Base-by-base conservation (phyloP, 2,797 vertebrate genomes). In the Argentina silus region DNA sequence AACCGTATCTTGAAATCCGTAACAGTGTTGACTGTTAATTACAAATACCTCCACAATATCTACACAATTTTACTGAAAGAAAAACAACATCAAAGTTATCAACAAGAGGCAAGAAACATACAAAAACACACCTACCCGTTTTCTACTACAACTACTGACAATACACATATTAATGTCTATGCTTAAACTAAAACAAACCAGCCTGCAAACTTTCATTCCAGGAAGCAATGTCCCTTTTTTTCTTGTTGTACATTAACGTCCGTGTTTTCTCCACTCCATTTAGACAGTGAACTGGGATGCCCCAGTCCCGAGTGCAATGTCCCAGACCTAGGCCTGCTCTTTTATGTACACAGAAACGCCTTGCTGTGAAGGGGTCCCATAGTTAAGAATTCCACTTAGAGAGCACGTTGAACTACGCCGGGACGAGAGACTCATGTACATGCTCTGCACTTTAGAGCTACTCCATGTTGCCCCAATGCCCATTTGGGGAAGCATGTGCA, bases 381-480 rank as follows among this genome's bases (percentile, higher is more conserved):
- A 93, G 90, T 93, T 91, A 91, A 90, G 84, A 93, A 93, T 93
- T 92, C 88, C 93, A 94, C 93, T 94, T 94, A 93, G 89, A 90
- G 87, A 84, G 84, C 80, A 71, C 66, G 78, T 50, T 84, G 82
- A 84, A 86, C 77, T 89, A 72, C 74, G 78, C 66, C 67, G 80
- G 79, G 73, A 86, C 88, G 36, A 69, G 23, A 83, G 78, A 85
- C 80, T 90, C 90, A 78, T 93, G 89, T 93, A 90, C 68, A 74
- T 72, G 72, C 76, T 77, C 74, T 72, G 53, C 50, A 85, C 83
- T 83, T 87, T 83, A 88, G 74, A 89, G 78, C 74, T 70, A 27
- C 82, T 83, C 65, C 80, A 73, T 91, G 91, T 71, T 75, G 81
- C 76, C 61, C 73, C 78, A 87, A 86, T 91, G 68, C 86, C 89